Evolutionary conservation across 2,888 invertebrate species (phyloP).

Genomic region (Trichopoda pennipes): DNA sequence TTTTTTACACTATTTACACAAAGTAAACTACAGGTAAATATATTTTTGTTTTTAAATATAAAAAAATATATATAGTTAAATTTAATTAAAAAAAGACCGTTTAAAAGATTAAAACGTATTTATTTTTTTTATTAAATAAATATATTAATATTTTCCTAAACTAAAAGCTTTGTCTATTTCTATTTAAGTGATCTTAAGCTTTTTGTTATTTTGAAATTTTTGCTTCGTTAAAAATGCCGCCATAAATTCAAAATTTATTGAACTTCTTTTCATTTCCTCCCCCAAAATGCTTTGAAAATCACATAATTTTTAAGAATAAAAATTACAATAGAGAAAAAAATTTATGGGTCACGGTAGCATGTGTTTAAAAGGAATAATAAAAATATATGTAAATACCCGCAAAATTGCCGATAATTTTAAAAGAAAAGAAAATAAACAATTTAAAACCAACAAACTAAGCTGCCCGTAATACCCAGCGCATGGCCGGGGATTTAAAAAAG

Average conservation of each 20-base stretch:
- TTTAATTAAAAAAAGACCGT: too few relatives aligned
- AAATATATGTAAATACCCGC: constrained; percentile 63
- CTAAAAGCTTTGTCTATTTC: too few relatives aligned
- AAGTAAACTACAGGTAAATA: too few relatives aligned
- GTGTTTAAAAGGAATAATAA: constrained; percentile 51
- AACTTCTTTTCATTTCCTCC: neutral
- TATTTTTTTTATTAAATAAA: too few relatives aligned
- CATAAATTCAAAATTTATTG: constrained; percentile 50
- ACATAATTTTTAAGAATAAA: constrained; percentile 4
- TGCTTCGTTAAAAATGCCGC: too few relatives aligned
- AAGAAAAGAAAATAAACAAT: constrained; percentile 35
- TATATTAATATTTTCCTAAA: too few relatives aligned
- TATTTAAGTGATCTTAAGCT: too few relatives aligned
- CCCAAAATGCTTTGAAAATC: constrained; percentile 25
- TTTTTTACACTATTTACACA: too few relatives aligned
- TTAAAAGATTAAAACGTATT: too few relatives aligned
- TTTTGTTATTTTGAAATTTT: too few relatives aligned
- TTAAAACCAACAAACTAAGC: constrained; percentile 40
- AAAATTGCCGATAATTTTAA: constrained; percentile 61
- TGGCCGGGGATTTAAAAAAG: constrained; percentile 46
- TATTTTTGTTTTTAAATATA: too few relatives aligned
- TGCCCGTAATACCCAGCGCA: constrained; percentile 50
- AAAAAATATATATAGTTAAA: too few relatives aligned
- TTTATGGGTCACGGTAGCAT: constrained; percentile 68
- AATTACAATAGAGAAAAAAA: constrained; percentile 31